Percentiles rank a stretch among this genome's conserved stretches.
phyloP scores from a whole-genome alignment of 2,113 vertebrate species.

The Epinephelus moara region DNA sequence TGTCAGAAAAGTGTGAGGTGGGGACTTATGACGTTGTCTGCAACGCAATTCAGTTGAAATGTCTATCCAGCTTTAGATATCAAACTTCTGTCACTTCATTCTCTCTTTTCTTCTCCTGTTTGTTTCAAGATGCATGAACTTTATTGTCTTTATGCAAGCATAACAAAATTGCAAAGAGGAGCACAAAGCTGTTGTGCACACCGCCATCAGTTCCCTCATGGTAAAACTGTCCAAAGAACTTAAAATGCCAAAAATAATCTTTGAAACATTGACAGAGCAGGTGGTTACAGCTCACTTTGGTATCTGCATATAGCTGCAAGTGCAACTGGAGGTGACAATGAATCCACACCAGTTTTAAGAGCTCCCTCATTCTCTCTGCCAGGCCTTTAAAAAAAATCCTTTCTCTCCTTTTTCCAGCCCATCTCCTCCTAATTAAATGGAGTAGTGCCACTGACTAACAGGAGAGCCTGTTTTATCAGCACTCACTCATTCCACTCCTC shows the following conservation, averaged over 20 bases:
- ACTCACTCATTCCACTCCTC: slow-evolving; percentile 61
- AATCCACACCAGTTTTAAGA: slow-evolving; percentile 40
- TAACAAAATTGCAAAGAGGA: no score
- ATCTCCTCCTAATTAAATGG: slow-evolving; percentile 75
- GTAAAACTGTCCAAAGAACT: neutral
- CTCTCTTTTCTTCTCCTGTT: neutral
- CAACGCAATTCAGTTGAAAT: neutral
- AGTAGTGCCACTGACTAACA: slow-evolving; percentile 59
- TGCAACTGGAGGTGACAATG: slow-evolving; percentile 47
- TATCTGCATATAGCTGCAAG: slow-evolving; percentile 26
- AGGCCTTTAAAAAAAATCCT: slow-evolving; percentile 36
- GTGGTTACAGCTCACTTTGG: slow-evolving; percentile 18
- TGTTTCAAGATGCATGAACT: no score
- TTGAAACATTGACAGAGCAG: slow-evolving; percentile 12
- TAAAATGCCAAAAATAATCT: slow-evolving; percentile 22
- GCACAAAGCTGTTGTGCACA: no score
- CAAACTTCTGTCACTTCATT: neutral
- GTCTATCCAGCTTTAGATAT: neutral
- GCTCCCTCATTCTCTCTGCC: slow-evolving; percentile 47
- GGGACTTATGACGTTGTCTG: no score
- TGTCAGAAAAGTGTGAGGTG: neutral
- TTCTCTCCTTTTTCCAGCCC: slow-evolving; percentile 42
- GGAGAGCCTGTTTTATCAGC: slow-evolving; percentile 72
- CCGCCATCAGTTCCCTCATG: no score
- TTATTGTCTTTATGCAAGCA: no score